Base-by-base conservation (phyloP, 2,797 vertebrate genomes). In the Margarornis squamiger region DNA sequence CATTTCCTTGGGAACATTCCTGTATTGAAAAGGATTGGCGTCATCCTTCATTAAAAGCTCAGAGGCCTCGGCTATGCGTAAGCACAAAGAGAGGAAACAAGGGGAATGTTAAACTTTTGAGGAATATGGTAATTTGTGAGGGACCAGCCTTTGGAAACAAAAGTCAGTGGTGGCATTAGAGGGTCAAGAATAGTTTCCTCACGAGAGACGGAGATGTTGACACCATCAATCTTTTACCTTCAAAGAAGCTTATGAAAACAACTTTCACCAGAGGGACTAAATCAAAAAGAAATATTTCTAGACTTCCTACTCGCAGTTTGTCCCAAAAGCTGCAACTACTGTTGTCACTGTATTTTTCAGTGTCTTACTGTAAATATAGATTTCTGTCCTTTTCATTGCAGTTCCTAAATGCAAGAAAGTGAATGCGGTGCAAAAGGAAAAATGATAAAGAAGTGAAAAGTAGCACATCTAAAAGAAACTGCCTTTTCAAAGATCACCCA, bases 1-100 rank as follows among this genome's bases (percentile, higher is more conserved):
- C 74, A 93, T 86, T 96, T 96, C 96, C 96, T 94, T 96, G 96
- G 93, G 96, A 97, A 96, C 94, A 90, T 94, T 96, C 86, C 71
- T 95, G 34, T 32, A 12, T 74, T 95, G 76, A 67, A 90, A 88
- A 78, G 61, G 32, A 95, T 79, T 96, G 88, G 68, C 92, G 91
- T 95, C 95, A 96, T 94, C 77, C 71, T 79, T 88, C 89, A 68
- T 17, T 86, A 85, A 75, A 80, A 80, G 68, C 51, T 91, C 27
- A 0, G 84, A 90, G 83, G 45, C 52, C 61, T 76, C 84, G 91
- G 71, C n/a, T 90, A 20, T 77, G 67, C 88, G 58, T 61, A 73
- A 93, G 83, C 80, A 96, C 94, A 97, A 93, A 97, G 80, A 87
- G 12, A 94, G 95, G 94, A 97, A 97, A 92, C 67, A 79, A 86